A percentile compares a stretch with the other conserved stretches of the same genome.
Evolutionary conservation across 92 coral and sea anemone genomes (phyloP).

Genomic region (Heteractis magnifica): DNA sequence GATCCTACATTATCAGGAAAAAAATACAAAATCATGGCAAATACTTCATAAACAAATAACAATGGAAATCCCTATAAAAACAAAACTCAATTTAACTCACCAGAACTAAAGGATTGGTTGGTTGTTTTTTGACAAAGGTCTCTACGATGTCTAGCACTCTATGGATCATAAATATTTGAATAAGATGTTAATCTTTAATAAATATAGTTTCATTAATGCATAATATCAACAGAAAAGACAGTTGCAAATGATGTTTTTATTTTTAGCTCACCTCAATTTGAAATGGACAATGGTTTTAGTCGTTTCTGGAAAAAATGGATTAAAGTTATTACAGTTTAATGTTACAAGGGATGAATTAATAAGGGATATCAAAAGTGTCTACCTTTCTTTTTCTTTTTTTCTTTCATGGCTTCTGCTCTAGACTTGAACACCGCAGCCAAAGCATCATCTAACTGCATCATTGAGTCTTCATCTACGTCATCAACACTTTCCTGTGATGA

Average conservation of each 20-base stretch:
- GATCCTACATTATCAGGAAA: constrained; percentile 47
- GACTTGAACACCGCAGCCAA: constrained; percentile 82
- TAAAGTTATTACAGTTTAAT: background rate
- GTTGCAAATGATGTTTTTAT: background rate
- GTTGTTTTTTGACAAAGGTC: constrained; percentile 86
- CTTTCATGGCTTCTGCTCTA: constrained; percentile 59
- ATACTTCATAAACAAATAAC: background rate
- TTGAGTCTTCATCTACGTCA: constrained; percentile 93
- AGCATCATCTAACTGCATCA: constrained; percentile 88
- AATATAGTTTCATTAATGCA: too few species aligned
- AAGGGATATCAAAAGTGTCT: background rate
- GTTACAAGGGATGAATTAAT: background rate
- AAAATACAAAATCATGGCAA: background rate
- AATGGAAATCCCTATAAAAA: background rate
- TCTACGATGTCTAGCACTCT: constrained; percentile 88
- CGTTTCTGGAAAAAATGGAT: constrained; percentile 58
- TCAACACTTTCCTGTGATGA: constrained; percentile 33
- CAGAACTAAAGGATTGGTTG: constrained; percentile 68
- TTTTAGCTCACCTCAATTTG: constrained; percentile 67
- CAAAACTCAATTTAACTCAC: constrained; percentile 41
- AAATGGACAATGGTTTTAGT: constrained; percentile 79
- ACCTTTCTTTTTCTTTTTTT: constrained; percentile 74
- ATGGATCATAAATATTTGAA: background rate
- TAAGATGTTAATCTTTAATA: background rate
- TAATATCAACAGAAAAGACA: background rate